Conservation (phyloP, 2,113 vertebrate genomes). For the Pollimyrus isidori region DNA sequence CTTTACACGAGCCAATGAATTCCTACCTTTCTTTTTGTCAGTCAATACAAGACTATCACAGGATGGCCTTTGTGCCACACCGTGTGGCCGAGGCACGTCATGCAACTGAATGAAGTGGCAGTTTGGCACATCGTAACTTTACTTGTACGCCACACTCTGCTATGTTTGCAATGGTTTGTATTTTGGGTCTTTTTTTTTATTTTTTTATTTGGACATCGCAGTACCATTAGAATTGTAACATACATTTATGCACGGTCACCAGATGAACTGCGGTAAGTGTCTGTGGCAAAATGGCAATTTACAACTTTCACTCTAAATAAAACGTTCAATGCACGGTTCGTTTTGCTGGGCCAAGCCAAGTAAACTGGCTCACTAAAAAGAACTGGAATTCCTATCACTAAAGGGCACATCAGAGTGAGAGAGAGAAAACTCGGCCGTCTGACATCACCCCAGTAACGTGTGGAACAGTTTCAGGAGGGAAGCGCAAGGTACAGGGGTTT, state of each 20-base stretch:
- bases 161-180: no score
- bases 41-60: not conserved
- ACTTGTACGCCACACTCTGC: no score
- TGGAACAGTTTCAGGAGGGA: not conserved
- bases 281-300: not conserved
- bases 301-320: not conserved
- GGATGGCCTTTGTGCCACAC: not conserved
- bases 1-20: not conserved
- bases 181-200: no score
- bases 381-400: not conserved
- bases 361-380: not conserved
- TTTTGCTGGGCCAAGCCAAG: not conserved
- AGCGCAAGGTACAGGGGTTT: not conserved
- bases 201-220: no score
- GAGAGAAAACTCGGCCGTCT: not conserved
- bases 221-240: no score
- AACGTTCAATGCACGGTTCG: not conserved
- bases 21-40: not conserved
- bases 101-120: no score
- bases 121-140: no score
- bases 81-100: not conserved
- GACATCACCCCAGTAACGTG: not conserved
- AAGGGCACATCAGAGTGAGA: no score
- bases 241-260: no score
- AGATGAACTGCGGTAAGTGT: not conserved